Conservation (phyloP, 1,140 invertebrate species). For the Pentalonia nigronervosa region DNA sequence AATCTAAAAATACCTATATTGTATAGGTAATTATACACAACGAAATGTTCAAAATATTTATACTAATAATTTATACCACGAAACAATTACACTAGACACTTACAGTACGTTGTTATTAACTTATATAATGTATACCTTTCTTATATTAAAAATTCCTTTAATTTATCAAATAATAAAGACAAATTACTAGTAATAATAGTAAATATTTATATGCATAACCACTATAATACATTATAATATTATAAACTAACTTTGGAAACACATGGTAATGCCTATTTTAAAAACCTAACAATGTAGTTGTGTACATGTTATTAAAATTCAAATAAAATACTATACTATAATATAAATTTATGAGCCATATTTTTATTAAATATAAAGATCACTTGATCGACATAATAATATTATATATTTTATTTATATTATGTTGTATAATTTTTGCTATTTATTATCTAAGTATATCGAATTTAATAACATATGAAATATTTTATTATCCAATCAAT, state of each 20-base stretch:
- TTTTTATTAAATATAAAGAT: neutral
- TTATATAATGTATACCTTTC: no score
- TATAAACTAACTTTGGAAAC: neutral
- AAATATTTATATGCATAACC: no score
- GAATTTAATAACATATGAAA: neutral
- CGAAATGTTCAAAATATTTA: neutral
- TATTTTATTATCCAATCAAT: neutral
- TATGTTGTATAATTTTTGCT: no score
- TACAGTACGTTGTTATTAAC: neutral
- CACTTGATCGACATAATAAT: neutral
- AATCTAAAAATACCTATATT: no score
- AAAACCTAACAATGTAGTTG: neutral
- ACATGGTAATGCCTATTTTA: neutral
- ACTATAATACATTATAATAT: neutral
- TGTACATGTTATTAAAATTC: neutral
- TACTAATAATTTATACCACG: neutral
- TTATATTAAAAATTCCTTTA: no score
- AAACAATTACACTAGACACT: neutral
- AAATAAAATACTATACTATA: neutral
- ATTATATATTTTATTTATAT: neutral
- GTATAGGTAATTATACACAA: neutral
- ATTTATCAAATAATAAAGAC: neutral
- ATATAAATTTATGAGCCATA: neutral
- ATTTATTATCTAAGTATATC: neutral
- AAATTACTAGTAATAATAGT: neutral